Conservation (phyloP, 2,113 vertebrate species). For the Sardina pilchardus region DNA sequence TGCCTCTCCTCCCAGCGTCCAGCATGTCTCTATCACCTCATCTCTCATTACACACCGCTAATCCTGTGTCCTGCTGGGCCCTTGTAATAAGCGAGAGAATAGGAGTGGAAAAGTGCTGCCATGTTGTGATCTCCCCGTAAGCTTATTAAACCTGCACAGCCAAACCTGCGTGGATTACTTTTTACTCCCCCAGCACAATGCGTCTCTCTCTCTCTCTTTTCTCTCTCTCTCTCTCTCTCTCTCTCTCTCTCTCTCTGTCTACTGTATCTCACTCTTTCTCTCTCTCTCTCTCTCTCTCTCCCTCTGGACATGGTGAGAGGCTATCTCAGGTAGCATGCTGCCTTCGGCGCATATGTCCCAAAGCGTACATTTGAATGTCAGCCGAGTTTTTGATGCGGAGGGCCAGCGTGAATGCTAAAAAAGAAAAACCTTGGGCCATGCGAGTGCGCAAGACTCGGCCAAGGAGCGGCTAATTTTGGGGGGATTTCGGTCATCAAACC, state of each 20-base stretch:
- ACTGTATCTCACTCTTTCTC: no score
- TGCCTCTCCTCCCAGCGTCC: conserved; percentile 39
- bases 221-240: not conserved
- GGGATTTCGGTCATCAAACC: not conserved
- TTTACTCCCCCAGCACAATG: not conserved
- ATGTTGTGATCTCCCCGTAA: conserved; percentile 5
- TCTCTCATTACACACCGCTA: not conserved
- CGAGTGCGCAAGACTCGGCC: not conserved
- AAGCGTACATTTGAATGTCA: not conserved
- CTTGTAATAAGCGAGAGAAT: conserved; percentile 6
- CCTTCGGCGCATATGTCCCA: not conserved
- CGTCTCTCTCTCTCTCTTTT: not conserved
- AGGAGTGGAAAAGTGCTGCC: conserved; percentile 12
- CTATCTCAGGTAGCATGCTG: not conserved
- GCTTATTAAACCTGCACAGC: conserved; percentile 8
- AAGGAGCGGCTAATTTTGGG: not conserved
- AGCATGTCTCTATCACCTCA: not conserved
- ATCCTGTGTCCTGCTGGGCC: conserved; percentile 9
- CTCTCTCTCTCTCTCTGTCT: not conserved
- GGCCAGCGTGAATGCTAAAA: not conserved
- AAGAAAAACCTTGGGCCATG: no score
- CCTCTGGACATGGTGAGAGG: not conserved
- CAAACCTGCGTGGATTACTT: not conserved
- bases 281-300: not conserved
- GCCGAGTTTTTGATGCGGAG: not conserved